These are phyloP conservation scores for Brachypteracias leptosomus DNA, from an alignment of 2,113 vertebrate genomes.

Conservation along the genomic window DNA sequence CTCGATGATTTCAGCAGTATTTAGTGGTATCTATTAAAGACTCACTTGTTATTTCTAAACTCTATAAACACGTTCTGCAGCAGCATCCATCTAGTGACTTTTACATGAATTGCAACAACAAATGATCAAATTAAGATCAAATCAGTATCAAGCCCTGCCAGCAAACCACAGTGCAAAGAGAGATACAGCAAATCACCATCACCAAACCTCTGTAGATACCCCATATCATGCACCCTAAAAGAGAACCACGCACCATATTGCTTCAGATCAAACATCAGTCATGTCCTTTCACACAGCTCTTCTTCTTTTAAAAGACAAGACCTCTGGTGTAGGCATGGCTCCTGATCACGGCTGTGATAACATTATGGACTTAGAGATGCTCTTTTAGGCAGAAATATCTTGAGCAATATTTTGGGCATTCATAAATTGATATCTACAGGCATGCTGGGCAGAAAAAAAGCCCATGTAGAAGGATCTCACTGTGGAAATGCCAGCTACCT, in stretches of 20 bases:
- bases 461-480: fast-evolving
- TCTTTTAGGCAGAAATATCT: not conserved
- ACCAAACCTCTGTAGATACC: not conserved
- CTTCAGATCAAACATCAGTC: not conserved
- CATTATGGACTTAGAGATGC: not conserved
- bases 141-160: not conserved
- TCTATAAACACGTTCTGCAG: not conserved
- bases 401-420: not conserved
- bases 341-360: not conserved
- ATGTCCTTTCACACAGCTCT: too few relatives aligned
- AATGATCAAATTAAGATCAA: not conserved
- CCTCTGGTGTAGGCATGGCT: not conserved
- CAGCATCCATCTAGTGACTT: not conserved
- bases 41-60: not conserved
- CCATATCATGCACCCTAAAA: not conserved
- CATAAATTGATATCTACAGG: not conserved
- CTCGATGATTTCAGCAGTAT: not conserved
- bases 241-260: fast-evolving
- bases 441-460: not conserved
- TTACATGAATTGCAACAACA: not conserved
- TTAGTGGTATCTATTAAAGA: not conserved
- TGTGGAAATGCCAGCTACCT: not conserved
- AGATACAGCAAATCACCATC: not conserved
- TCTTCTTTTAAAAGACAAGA: not conserved
- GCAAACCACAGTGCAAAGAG: not conserved